Conservation (phyloP, 2,113 vertebrate genomes). For the Oxyura jamaicensis region DNA sequence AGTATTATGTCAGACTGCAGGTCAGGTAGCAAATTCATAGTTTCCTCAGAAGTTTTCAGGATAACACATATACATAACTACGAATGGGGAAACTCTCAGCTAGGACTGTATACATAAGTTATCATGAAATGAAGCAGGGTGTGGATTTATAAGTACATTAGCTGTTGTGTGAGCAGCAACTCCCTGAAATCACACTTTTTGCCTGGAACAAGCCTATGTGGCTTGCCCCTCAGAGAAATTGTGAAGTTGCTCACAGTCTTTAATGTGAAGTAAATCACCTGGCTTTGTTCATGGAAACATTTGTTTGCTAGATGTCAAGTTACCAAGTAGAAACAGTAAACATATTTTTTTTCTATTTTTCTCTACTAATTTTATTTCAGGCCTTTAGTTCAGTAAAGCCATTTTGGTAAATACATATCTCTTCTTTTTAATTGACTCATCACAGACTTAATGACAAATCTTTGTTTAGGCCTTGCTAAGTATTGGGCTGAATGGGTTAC, state of each 20-base stretch:
- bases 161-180: not conserved
- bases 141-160: not conserved
- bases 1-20: not conserved
- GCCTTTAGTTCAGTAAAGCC: not conserved
- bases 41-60: not conserved
- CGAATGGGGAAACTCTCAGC: not conserved
- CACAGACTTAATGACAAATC: not conserved
- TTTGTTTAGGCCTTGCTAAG: not conserved
- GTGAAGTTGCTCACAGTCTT: not conserved
- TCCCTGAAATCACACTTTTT: not conserved
- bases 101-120: not conserved
- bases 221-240: not conserved
- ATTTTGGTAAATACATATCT: not conserved
- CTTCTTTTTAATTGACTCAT: not conserved
- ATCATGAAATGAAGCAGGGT: not conserved
- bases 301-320: not conserved
- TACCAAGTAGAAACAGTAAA: not conserved
- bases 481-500: fast-evolving
- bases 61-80: not conserved
- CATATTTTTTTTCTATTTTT: not conserved
- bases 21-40: not conserved
- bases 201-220: not conserved
- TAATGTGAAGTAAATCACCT: not conserved
- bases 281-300: not conserved
- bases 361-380: not conserved